These are phyloP conservation scores for Mythimna ferrago DNA, from an alignment of 2,888 invertebrate species.

Conservation along the genomic window DNA sequence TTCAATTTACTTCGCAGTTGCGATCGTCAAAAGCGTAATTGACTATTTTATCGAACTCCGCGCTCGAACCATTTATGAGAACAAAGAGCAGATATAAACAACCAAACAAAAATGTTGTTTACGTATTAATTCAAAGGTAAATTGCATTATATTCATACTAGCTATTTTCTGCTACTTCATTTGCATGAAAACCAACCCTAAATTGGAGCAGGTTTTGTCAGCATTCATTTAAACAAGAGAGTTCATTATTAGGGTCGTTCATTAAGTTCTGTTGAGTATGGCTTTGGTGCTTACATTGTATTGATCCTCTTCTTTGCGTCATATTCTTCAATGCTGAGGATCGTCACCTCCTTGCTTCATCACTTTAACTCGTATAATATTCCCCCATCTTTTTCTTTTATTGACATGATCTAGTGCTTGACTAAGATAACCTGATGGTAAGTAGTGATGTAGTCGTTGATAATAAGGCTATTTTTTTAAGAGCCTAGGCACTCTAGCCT, in stretches of 20 bases:
- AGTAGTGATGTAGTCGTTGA: too few relatives aligned
- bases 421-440: too few relatives aligned
- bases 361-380: too few relatives aligned
- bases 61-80: constrained; percentile 6
- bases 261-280: not conserved
- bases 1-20: constrained; percentile 19
- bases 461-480: too few relatives aligned
- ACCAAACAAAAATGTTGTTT: constrained; percentile 3
- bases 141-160: not conserved
- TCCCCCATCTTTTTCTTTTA: too few relatives aligned
- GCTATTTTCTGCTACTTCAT: not conserved
- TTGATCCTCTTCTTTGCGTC: not conserved
- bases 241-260: not conserved
- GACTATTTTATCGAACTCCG: constrained; percentile 10
- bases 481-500: too few relatives aligned
- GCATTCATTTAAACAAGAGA: too few relatives aligned
- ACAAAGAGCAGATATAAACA: constrained; percentile 24
- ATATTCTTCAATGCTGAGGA: too few relatives aligned
- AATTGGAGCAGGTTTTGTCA: too few relatives aligned
- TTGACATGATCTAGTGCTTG: too few relatives aligned
- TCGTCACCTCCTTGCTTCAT: too few relatives aligned
- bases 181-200: not conserved
- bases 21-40: constrained; percentile 30
- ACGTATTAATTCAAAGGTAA: not conserved
- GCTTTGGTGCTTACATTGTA: not conserved